phyloP scores from a whole-genome alignment of 1,140 invertebrate species.

The Hylaeus volcanicus region DNA sequence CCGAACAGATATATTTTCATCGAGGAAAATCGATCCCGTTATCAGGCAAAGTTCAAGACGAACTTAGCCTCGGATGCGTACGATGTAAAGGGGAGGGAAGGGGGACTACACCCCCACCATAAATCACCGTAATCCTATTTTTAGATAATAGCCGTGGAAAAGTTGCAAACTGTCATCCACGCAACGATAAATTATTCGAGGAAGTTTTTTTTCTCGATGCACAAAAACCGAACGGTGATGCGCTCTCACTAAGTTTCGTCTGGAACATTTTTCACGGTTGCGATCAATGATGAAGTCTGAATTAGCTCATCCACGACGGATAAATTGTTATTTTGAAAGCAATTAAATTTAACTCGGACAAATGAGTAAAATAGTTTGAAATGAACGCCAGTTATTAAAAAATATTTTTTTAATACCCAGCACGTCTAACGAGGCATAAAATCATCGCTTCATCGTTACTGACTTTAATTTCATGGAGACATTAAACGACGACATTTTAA shows the following conservation, averaged over 20 bases:
- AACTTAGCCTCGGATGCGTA: slow-evolving; percentile 11
- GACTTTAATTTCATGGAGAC: slow-evolving; percentile 28
- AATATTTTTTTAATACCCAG: too few species aligned
- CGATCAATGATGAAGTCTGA: slow-evolving; percentile 38
- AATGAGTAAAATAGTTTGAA: neutral
- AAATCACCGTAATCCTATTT: slow-evolving; percentile 48
- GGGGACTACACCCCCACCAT: slow-evolving; percentile 22
- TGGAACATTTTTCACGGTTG: slow-evolving; percentile 1
- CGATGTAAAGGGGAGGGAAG: neutral
- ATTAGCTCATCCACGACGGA: neutral
- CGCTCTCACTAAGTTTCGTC: neutral
- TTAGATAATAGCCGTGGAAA: slow-evolving; percentile 37
- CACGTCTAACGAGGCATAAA: neutral
- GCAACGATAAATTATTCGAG: slow-evolving; percentile 34
- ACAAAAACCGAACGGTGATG: slow-evolving; percentile 2
- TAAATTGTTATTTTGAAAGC: neutral
- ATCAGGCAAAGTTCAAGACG: neutral
- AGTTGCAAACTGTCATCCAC: slow-evolving; percentile 34
- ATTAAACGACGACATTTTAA: slow-evolving; percentile 9
- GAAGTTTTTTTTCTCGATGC: neutral
- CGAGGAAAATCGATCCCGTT: slow-evolving; percentile 8
- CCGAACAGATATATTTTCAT: slow-evolving; percentile 3
- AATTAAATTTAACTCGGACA: neutral
- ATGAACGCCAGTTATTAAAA: neutral
- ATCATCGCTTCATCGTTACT: neutral